These are phyloP conservation scores for Troilus luridus DNA, from an alignment of 2,888 invertebrate species.

Conservation along the genomic window DNA sequence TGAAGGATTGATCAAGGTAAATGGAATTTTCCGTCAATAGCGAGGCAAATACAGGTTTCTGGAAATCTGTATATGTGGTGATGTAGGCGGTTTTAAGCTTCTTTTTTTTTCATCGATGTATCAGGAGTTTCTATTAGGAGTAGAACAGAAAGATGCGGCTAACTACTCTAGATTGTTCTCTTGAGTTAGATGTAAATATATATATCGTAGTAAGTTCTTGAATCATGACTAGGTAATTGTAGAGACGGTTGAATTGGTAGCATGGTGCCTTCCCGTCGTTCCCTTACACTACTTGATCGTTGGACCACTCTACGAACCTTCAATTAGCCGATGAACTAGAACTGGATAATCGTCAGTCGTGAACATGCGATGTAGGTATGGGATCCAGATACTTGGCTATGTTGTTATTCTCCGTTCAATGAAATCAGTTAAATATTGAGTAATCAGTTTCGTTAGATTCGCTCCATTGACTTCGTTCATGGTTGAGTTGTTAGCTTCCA, in stretches of 20 bases:
- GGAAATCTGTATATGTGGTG: no score
- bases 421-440: constrained; percentile 1
- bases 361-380: not conserved
- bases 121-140: no score
- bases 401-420: not conserved
- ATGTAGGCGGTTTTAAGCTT: no score
- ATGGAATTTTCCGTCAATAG: no score
- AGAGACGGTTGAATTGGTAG: not conserved
- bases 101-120: no score
- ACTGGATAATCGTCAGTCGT: constrained; percentile 2
- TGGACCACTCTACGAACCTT: not conserved
- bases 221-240: not conserved
- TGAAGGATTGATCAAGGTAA: no score
- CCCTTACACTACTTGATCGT: not conserved
- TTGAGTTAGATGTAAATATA: no score
- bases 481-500: not conserved
- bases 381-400: not conserved
- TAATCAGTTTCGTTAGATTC: constrained; percentile 2
- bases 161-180: no score
- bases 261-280: not conserved
- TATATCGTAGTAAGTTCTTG: not conserved
- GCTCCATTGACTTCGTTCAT: not conserved
- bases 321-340: not conserved
- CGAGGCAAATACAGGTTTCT: no score
- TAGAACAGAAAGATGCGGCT: no score